Evolutionary conservation across 2,113 vertebrate genomes (phyloP), one percentile per base, ranked within the genome.

Genomic region (Rhabdomys dilectus): DNA sequence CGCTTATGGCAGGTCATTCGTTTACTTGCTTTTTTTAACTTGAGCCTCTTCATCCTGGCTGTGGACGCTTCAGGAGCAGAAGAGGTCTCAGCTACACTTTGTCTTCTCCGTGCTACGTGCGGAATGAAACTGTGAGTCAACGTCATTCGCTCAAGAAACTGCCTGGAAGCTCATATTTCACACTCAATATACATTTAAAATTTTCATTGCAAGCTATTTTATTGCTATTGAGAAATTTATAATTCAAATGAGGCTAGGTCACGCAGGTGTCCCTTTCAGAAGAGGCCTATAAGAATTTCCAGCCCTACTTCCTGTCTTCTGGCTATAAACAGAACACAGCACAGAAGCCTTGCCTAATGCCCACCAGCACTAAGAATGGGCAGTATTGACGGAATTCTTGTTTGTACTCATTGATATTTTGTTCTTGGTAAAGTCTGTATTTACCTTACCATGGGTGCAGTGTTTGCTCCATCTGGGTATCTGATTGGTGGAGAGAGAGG

Each of bases 121-220:
- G 45, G 5, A 45, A 45, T 45, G 45, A 5, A 45, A 45, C 45
- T 45, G 45, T 45, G 45, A 5, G 45, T 45, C 45, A 45, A 45
- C 45, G 5, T 45, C 45, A 45, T 45, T 3, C 45, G 45, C 45
- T 45, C 45, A 45, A 45, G 45, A 45, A 45, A 45, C 45, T 45
- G 45, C 45, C 3, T 4, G 45, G 45, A 45, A 45, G 45, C 45
- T 45, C 21, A 70, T 89, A 89, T 88, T 93, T 95, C 91, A 53
- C 93, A 93, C 60, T 92, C 73, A 45, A 58, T 93, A 91, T 78
- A 34, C 42, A 91, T 58, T 94, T 60, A 84, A 88, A 80, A 42
- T 81, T 93, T 85, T 95, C 93, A 91, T 70, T 94, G 73, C 1
- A 91, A 89, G 45, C 10, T 16, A 91, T 64, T 91, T 96, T 66